These are phyloP conservation scores for Schizothorax lantsangensis DNA, from an alignment of 2,797 vertebrate genomes.

Conservation along the genomic window DNA sequence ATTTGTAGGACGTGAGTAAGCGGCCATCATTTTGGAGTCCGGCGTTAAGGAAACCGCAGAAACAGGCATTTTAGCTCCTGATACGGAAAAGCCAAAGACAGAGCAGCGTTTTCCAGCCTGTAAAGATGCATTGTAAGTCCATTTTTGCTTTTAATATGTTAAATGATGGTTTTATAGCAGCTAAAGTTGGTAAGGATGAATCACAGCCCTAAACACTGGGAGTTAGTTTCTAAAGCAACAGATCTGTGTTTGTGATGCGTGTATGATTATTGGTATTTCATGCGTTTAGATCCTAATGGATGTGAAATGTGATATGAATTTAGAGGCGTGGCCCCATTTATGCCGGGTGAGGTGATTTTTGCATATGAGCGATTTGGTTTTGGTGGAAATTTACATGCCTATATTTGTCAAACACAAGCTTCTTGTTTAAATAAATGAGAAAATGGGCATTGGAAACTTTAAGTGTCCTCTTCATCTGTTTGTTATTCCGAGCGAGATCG, in stretches of 20 bases:
- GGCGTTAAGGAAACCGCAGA: background rate
- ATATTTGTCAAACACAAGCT: background rate
- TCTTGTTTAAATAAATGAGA: background rate
- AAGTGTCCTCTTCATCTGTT: background rate
- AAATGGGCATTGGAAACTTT: background rate
- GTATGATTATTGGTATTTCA: background rate
- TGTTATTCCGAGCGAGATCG: background rate
- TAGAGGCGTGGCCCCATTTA: background rate
- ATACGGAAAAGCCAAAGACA: constrained; percentile 31
- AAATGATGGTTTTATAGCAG: background rate
- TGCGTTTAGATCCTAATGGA: background rate
- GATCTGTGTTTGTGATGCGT: background rate
- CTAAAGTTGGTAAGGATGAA: background rate
- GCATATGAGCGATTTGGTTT: background rate
- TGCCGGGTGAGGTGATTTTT: background rate
- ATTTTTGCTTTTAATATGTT: background rate
- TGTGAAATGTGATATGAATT: background rate
- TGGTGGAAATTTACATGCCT: background rate
- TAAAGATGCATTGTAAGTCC: constrained; percentile 79
- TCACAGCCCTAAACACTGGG: constrained; percentile 57
- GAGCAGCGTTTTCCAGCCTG: background rate
- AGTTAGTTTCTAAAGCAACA: constrained; percentile 38
- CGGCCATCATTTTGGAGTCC: constrained; percentile 38
- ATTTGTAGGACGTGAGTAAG: constrained; percentile 60
- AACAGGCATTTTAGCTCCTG: background rate